Conservation (phyloP, 1,140 invertebrate species). For the Leptinotarsa lineolata region DNA sequence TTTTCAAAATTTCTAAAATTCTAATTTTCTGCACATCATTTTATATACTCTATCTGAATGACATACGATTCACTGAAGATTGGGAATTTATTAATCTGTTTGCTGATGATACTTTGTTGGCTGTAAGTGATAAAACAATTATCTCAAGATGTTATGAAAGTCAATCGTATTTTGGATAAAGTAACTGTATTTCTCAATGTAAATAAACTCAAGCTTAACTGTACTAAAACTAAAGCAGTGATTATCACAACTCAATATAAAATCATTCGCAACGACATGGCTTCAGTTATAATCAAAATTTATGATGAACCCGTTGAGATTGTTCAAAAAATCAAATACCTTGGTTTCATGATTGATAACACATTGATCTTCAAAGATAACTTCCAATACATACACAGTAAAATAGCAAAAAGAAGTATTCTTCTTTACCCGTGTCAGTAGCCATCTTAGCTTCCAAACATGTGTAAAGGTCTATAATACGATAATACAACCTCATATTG, state of each 20-base stretch:
- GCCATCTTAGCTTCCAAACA: too few species aligned
- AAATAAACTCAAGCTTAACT: too few species aligned
- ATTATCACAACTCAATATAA: too few species aligned
- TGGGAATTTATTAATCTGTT: background rate
- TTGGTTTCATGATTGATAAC: background rate
- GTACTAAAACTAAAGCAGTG: too few species aligned
- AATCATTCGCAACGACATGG: background rate
- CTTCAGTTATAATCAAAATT: constrained; percentile 1
- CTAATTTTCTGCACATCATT: background rate
- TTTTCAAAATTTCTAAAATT: too few species aligned
- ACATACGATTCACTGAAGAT: background rate
- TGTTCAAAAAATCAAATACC: too few species aligned
- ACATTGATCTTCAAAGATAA: background rate
- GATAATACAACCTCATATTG: too few species aligned
- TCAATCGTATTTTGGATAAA: too few species aligned
- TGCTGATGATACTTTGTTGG: constrained; percentile 2
- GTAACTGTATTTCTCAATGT: too few species aligned
- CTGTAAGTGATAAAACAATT: constrained; percentile 8
- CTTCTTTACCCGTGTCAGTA: too few species aligned
- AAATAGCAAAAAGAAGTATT: background rate
- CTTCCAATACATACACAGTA: background rate
- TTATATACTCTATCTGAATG: background rate
- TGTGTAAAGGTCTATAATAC: too few species aligned
- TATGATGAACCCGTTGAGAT: constrained; percentile 3
- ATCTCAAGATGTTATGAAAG: constrained; percentile 5